These are phyloP conservation scores for Plotosus lineatus DNA, from an alignment of 2,113 vertebrate genomes.

Conservation along the genomic window DNA sequence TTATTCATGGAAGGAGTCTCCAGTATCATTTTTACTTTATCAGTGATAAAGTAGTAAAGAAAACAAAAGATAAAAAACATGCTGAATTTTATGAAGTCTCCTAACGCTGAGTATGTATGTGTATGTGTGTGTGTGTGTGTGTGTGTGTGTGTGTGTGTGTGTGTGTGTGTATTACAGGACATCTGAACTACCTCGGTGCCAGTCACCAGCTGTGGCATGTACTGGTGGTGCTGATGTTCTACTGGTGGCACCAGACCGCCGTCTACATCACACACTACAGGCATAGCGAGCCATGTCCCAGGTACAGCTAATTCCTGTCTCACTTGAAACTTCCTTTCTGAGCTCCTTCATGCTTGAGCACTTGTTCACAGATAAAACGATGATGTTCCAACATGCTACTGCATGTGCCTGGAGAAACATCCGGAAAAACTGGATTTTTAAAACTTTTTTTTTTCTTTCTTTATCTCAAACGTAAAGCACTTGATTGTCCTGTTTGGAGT, in stretches of 20 bases:
- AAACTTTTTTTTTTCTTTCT: not conserved
- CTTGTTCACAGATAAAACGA: not conserved
- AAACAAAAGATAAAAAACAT: no score
- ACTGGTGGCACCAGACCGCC: conserved; percentile 98
- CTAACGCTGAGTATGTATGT: no score
- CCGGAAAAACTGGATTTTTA: not conserved
- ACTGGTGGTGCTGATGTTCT: conserved; percentile 95
- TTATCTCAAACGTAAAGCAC: not conserved
- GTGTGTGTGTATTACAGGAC: conserved; percentile 75
- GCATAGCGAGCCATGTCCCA: conserved; percentile 84
- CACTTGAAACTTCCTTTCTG: not conserved
- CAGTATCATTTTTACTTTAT: no score
- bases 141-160: no score
- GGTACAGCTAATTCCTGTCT: conserved; percentile 40
- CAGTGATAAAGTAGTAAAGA: no score
- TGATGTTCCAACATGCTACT: not conserved
- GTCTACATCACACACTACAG: conserved; percentile 91
- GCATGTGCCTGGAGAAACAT: not conserved
- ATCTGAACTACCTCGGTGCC: conserved; percentile 96
- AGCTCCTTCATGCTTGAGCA: not conserved
- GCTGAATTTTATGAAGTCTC: no score
- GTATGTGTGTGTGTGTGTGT: no score
- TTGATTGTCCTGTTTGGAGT: not conserved
- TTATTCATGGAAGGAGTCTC: not conserved
- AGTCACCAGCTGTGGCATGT: conserved; percentile 98